Evolutionary conservation across 2,113 vertebrate species (phyloP).

Genomic region (Cyrtonyx montezumae): DNA sequence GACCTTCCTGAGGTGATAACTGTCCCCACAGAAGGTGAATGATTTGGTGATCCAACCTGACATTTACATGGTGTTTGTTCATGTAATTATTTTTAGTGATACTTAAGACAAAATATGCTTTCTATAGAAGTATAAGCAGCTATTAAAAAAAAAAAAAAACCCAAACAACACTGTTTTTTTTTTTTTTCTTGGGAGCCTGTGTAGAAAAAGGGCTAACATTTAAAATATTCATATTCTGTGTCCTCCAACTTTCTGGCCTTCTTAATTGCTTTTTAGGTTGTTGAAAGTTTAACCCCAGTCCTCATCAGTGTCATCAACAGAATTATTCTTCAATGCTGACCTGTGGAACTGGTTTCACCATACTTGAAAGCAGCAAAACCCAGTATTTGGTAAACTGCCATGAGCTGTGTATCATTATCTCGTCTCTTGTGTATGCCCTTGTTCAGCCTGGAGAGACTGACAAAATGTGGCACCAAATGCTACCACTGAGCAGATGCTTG

Average conservation of each 20-base stretch:
- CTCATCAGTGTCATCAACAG: background rate
- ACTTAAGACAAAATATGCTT: background rate
- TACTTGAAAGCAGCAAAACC: background rate
- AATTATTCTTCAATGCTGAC: background rate
- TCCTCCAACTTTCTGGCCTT: background rate
- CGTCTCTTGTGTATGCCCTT: background rate
- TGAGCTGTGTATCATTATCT: background rate
- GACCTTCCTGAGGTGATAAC: background rate
- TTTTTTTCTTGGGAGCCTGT: background rate
- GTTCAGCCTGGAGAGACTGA: fast-evolving
- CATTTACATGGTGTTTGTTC: background rate
- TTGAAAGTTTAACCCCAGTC: background rate
- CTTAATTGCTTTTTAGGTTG: background rate
- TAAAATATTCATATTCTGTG: background rate
- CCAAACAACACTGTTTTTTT: too few relatives aligned
- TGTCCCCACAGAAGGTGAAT: background rate
- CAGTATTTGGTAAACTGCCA: background rate
- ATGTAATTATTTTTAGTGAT: background rate
- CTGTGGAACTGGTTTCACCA: background rate
- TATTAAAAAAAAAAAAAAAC: background rate
- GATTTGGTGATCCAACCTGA: background rate
- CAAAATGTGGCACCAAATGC: background rate
- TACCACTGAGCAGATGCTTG: fast-evolving
- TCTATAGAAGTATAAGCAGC: background rate
- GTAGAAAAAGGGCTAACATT: background rate